phyloP scores from a whole-genome alignment of 2,797 vertebrate species.

The Falco cherrug region DNA sequence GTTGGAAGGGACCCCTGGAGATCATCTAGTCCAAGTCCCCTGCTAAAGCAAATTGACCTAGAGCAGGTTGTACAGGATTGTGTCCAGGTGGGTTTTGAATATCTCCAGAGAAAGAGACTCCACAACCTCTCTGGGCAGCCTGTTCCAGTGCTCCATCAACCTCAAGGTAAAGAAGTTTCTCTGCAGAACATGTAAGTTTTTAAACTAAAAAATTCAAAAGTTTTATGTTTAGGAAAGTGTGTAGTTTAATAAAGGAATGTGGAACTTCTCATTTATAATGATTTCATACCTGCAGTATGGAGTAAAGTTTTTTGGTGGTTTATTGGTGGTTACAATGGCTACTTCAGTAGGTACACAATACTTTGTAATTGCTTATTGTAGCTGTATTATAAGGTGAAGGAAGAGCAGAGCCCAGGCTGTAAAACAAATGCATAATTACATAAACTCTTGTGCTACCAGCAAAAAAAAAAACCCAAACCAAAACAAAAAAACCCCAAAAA shows the following conservation, averaged over 20 bases:
- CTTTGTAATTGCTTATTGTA: background rate
- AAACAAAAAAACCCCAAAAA: background rate
- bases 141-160: too few relatives aligned
- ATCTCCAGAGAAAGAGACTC: too few relatives aligned
- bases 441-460: background rate
- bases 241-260: background rate
- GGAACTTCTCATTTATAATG: background rate
- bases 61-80: too few relatives aligned
- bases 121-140: too few relatives aligned
- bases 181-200: too few relatives aligned
- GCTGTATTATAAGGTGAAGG: background rate
- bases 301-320: background rate
- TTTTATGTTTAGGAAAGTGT: background rate
- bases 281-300: background rate
- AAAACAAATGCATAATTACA: background rate
- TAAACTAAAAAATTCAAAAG: too few relatives aligned
- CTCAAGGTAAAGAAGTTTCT: too few relatives aligned
- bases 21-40: too few relatives aligned
- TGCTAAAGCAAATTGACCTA: too few relatives aligned
- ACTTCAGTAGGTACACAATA: background rate
- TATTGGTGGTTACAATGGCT: background rate
- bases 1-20: too few relatives aligned
- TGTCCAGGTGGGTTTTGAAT: too few relatives aligned
- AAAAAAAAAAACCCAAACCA: background rate
- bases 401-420: background rate